phyloP scores from a whole-genome alignment of 2,888 invertebrate species.

The Eilema caniola region DNA sequence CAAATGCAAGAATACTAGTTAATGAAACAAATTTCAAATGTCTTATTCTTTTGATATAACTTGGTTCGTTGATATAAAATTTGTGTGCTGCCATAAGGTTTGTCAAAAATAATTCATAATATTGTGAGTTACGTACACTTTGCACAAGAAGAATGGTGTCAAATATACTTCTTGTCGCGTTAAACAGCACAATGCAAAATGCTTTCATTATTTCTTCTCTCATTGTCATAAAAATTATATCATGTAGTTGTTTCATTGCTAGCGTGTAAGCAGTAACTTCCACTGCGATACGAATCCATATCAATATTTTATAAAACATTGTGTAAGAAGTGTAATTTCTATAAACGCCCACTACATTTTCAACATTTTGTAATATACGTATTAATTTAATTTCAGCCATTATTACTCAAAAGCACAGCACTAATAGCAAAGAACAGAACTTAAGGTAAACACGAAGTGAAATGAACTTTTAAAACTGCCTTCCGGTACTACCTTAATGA shows the following conservation, averaged over 20 bases:
- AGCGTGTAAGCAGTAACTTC: not conserved
- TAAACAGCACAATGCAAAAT: not conserved
- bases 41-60: not conserved
- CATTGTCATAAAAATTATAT: not conserved
- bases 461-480: not conserved
- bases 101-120: not conserved
- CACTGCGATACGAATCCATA: not conserved
- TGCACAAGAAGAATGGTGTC: not conserved
- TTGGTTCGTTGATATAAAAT: not conserved
- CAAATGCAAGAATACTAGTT: not conserved
- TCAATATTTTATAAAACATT: not conserved
- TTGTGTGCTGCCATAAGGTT: not conserved
- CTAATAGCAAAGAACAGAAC: no score
- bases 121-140: not conserved
- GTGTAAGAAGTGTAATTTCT: not conserved
- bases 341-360: slow-evolving; percentile 9
- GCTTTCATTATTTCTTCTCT: not conserved
- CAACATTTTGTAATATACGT: slow-evolving; percentile 5
- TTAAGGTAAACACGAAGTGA: not conserved
- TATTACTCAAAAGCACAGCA: no score
- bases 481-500: not conserved
- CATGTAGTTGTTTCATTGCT: not conserved
- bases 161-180: not conserved
- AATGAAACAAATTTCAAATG: not conserved
- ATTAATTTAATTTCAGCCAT: slow-evolving; percentile 3